These are phyloP conservation scores for Lacanobia oleracea DNA, from an alignment of 2,888 invertebrate genomes.

Conservation along the genomic window DNA sequence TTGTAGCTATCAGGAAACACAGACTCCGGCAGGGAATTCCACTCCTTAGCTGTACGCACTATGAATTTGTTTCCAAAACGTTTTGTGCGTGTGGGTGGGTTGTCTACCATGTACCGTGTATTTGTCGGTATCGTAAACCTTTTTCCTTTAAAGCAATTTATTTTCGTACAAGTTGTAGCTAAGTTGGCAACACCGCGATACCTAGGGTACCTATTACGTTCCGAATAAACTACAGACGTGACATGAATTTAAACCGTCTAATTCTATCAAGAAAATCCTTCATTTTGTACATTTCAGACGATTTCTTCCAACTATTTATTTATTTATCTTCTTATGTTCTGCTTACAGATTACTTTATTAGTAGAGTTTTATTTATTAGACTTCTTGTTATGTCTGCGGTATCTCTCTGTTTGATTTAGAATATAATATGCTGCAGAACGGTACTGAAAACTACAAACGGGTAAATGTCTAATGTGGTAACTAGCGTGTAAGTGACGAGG, in stretches of 20 bases:
- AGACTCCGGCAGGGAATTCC: too few species aligned
- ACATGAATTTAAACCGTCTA: constrained; percentile 49
- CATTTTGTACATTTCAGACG: constrained; percentile 55
- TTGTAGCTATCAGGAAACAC: too few species aligned
- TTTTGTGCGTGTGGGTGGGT: too few species aligned
- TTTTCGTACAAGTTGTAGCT: constrained; percentile 44
- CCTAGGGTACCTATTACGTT: constrained; percentile 57
- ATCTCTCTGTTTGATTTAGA: background rate
- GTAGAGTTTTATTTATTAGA: constrained; percentile 27
- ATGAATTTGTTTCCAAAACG: too few species aligned
- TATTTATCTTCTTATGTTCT: constrained; percentile 38
- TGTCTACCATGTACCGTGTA: too few species aligned
- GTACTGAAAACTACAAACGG: background rate
- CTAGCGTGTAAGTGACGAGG: too few species aligned
- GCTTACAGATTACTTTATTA: constrained; percentile 47
- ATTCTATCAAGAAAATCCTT: constrained; percentile 52
- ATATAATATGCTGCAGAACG: too few species aligned
- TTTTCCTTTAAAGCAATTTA: constrained; percentile 41
- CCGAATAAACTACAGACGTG: constrained; percentile 60
- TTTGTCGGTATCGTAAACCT: background rate
- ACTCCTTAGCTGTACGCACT: too few species aligned
- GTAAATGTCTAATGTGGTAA: too few species aligned
- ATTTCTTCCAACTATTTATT: constrained; percentile 44
- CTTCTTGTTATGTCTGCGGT: constrained; percentile 7
- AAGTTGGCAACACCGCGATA: constrained; percentile 44